These are phyloP conservation scores for Hyposmocoma kahamanoa DNA, from an alignment of 1,140 invertebrate species.

Conservation along the genomic window DNA sequence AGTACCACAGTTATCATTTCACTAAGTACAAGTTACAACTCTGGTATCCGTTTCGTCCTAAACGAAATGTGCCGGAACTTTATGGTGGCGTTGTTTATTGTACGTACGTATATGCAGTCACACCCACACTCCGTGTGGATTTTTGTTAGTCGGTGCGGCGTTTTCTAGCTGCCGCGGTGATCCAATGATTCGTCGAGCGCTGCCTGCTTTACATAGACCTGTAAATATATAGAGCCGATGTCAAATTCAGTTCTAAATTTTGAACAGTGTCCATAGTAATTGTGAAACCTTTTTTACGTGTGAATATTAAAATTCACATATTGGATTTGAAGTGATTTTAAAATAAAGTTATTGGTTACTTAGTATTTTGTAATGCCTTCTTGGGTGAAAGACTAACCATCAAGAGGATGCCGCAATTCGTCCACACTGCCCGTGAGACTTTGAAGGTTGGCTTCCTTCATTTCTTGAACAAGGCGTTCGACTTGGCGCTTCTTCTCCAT, in stretches of 20 bases:
- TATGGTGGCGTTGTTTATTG: neutral
- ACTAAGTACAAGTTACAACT: too few species aligned
- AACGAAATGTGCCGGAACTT: neutral
- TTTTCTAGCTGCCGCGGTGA: constrained; percentile 93
- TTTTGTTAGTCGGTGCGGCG: constrained; percentile 94
- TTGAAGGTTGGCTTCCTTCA: constrained; percentile 94
- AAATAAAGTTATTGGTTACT: too few species aligned
- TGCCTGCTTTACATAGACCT: constrained; percentile 89
- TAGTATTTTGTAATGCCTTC: too few species aligned
- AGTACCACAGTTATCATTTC: too few species aligned
- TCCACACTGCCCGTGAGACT: constrained; percentile 90
- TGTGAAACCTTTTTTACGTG: too few species aligned
- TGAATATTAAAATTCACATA: too few species aligned
- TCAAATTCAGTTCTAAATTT: too few species aligned
- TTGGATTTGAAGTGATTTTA: too few species aligned
- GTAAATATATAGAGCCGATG: constrained; percentile 6
- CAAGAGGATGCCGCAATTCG: constrained; percentile 85
- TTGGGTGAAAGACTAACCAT: too few species aligned
- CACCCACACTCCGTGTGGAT: constrained; percentile 97
- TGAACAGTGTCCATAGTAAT: too few species aligned
- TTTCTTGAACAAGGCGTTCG: constrained; percentile 88
- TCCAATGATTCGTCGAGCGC: constrained; percentile 91
- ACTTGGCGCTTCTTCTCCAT: constrained; percentile 90
- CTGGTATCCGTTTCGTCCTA: too few species aligned
- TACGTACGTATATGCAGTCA: constrained; percentile 63